These are phyloP conservation scores for Genyomyrus donnyi DNA, from an alignment of 2,113 vertebrate genomes.

Conservation along the genomic window DNA sequence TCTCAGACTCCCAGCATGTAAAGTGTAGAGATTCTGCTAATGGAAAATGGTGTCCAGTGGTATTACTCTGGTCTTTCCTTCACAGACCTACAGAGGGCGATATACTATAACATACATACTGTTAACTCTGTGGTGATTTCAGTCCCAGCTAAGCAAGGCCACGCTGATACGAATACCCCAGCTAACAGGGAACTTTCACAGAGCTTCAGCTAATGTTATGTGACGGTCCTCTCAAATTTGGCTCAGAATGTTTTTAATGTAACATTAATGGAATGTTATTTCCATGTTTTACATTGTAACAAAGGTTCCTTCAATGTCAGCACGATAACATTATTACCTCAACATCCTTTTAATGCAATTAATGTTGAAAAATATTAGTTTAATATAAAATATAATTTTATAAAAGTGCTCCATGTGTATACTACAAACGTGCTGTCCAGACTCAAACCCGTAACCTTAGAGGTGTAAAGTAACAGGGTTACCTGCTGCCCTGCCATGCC, in stretches of 20 bases:
- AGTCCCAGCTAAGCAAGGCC: not conserved
- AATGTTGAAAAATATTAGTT: not conserved
- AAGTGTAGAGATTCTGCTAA: not conserved
- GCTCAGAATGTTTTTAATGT: not conserved
- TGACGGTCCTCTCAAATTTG: not conserved
- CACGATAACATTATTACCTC: not conserved
- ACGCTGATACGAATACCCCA: not conserved
- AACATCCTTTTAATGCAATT: not conserved
- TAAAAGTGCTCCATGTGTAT: not conserved
- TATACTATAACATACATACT: not conserved
- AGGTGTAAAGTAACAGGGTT: not conserved
- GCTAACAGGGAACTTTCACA: not conserved
- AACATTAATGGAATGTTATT: not conserved
- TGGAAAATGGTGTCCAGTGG: not conserved
- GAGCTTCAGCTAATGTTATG: not conserved
- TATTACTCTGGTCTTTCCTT: not conserved
- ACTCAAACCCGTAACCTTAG: not conserved
- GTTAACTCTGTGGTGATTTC: not conserved
- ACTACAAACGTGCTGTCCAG: not conserved
- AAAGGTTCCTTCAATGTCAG: not conserved
- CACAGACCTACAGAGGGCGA: not conserved
- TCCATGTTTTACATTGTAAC: not conserved
- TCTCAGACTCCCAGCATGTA: not conserved
- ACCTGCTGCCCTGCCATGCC: not conserved
- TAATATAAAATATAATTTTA: not conserved